These are phyloP conservation scores for Nebria ingens DNA, from an alignment of 1,140 invertebrate species.

Conservation along the genomic window DNA sequence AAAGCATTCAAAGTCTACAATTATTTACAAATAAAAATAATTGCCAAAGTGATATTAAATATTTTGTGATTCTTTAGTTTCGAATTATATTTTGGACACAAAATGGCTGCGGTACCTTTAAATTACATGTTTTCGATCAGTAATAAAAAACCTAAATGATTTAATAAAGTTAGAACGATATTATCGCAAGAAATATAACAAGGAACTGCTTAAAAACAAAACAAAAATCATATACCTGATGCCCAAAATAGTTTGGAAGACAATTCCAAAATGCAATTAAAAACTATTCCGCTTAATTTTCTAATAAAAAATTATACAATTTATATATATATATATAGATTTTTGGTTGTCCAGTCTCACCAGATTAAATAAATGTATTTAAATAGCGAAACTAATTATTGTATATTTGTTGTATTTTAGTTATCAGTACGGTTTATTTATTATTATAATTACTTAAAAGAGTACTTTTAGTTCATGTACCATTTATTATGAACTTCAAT, in stretches of 20 bases:
- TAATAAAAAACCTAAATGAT: too few species aligned
- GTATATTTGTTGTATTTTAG: too few species aligned
- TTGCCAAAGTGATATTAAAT: too few species aligned
- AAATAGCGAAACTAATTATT: not conserved
- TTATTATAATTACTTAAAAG: not conserved
- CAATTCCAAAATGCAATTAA: conserved; percentile 1
- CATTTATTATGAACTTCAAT: not conserved
- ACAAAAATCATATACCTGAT: too few species aligned
- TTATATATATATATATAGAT: conserved; percentile 3
- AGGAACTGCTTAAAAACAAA: too few species aligned
- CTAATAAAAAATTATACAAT: not conserved
- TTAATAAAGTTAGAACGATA: too few species aligned
- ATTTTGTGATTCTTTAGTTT: too few species aligned
- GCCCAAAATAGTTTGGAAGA: conserved; percentile 7
- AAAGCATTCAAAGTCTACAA: conserved; percentile 4
- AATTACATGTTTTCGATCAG: too few species aligned
- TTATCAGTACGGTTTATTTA: not conserved
- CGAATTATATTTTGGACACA: too few species aligned
- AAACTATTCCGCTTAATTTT: not conserved
- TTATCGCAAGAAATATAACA: too few species aligned
- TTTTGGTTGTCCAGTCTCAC: conserved; percentile 1
- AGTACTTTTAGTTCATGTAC: not conserved
- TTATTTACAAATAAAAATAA: too few species aligned
- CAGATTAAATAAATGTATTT: not conserved
- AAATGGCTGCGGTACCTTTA: too few species aligned